Base-by-base conservation (phyloP, 2,888 invertebrate genomes). In the Corbicula japonica region DNA sequence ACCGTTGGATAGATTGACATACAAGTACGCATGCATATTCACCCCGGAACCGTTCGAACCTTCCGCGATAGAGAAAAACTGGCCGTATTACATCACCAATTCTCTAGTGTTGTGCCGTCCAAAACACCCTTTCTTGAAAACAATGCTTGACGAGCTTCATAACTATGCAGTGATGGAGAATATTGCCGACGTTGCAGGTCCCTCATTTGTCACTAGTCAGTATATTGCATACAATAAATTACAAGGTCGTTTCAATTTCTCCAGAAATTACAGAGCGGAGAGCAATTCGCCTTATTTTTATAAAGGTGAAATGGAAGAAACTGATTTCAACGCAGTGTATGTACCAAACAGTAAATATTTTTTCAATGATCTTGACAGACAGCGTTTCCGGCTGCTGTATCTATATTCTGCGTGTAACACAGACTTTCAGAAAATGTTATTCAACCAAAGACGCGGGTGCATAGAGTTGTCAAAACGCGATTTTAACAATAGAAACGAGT, bases 331-430 rank as follows among this genome's bases (percentile, higher is more conserved):
- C n/a, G 62, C 65, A 8, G 35, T 74, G 2, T 74, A 74, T 41
- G 60, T 74, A 12, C 60, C 74, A 5, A 74, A 74, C 30, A 74
- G 66, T 15, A 21, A 54, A 44, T 74, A 74, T 41, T 74, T 74
- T 28, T 32, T 54, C 18, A 32, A 54, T 32, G n/a, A n/a, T 30
- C 30, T 30, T 18, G 1, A 21, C 2, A 18, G 12, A 12, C 28
- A 28, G 28, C 32, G 52, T 52, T 52, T 52, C 28, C n/a, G 26
- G 28, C 28, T 26, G 30, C 32, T 30, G 28, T 32, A 52, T 0
- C 28, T 52, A 28, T 12, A 18, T n/a, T n/a, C n/a, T n/a, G n/a
- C n/a, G n/a, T n/a, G n/a, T n/a, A n/a, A n/a, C n/a, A n/a, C n/a
- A n/a, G n/a, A n/a, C n/a, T n/a, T n/a, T n/a, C n/a, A n/a, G n/a